Conservation (phyloP, 1,140 invertebrate species). For the Scaptodrosophila lebanonensis region DNA sequence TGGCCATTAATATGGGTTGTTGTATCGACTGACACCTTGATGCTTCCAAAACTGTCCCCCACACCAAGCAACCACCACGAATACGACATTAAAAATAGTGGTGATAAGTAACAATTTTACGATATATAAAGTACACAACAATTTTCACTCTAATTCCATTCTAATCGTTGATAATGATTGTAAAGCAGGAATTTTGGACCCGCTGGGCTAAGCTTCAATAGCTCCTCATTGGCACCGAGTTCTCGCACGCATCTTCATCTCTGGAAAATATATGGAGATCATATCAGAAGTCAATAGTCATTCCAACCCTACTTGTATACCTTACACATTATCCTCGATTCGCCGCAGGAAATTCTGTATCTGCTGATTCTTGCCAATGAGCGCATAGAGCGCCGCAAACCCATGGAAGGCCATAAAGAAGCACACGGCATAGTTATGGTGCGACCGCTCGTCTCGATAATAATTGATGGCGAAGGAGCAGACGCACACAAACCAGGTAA, state of each 20-base stretch:
- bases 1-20: too few relatives aligned
- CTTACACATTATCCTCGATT: slow-evolving; percentile 63
- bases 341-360: slow-evolving; percentile 62
- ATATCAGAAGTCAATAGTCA: not conserved
- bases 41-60: too few relatives aligned
- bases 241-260: slow-evolving; percentile 61
- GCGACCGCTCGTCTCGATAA: slow-evolving; percentile 53
- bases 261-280: slow-evolving; percentile 15
- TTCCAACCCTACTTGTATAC: too few relatives aligned
- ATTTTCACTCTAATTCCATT: too few relatives aligned
- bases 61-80: too few relatives aligned
- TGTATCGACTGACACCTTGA: too few relatives aligned
- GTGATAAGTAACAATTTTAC: too few relatives aligned
- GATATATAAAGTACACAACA: too few relatives aligned
- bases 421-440: slow-evolving; percentile 68
- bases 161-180: too few relatives aligned
- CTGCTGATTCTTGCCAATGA: slow-evolving; percentile 66
- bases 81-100: too few relatives aligned
- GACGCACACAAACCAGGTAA: slow-evolving; percentile 57
- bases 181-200: too few relatives aligned
- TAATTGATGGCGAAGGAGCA: slow-evolving; percentile 65
- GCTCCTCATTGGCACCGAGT: slow-evolving; percentile 56
- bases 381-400: slow-evolving; percentile 61
- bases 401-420: slow-evolving; percentile 62
- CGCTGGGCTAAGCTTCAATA: too few relatives aligned